Percentiles rank a stretch among this genome's conserved stretches.
Conservation (phyloP, 2,113 vertebrate genomes). For the Ondatra zibethicus region DNA sequence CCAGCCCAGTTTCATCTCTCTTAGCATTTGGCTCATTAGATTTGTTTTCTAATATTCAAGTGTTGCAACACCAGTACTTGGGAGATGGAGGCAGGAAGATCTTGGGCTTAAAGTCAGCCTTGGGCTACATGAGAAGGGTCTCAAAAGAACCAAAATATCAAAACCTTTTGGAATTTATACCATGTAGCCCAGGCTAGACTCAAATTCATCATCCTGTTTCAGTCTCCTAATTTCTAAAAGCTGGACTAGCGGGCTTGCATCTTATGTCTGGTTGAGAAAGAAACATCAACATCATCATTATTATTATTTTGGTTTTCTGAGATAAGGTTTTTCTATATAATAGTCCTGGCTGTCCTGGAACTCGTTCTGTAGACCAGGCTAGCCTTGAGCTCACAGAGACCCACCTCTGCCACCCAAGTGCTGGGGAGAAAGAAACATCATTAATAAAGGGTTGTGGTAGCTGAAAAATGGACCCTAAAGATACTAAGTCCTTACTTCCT, state of each 20-base stretch:
- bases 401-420: no score
- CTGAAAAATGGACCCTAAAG: not conserved
- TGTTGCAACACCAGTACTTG: not conserved
- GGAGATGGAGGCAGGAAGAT: not conserved
- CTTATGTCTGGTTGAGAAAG: not conserved
- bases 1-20: not conserved
- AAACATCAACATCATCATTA: not conserved
- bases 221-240: not conserved
- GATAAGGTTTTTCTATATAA: no score
- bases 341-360: no score
- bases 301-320: no score
- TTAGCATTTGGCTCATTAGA: not conserved
- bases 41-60: not conserved
- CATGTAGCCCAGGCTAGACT: not conserved
- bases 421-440: not conserved
- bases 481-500: not conserved
- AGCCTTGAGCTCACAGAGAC: no score
- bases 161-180: not conserved
- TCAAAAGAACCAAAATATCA: not conserved
- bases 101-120: not conserved
- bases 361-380: no score
- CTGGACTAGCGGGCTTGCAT: not conserved
- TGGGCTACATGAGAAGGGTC: not conserved
- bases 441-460: not conserved
- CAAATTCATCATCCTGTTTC: not conserved